Evolutionary conservation across 2,888 invertebrate species (phyloP).

Genomic region (Agrotis exclamationis): DNA sequence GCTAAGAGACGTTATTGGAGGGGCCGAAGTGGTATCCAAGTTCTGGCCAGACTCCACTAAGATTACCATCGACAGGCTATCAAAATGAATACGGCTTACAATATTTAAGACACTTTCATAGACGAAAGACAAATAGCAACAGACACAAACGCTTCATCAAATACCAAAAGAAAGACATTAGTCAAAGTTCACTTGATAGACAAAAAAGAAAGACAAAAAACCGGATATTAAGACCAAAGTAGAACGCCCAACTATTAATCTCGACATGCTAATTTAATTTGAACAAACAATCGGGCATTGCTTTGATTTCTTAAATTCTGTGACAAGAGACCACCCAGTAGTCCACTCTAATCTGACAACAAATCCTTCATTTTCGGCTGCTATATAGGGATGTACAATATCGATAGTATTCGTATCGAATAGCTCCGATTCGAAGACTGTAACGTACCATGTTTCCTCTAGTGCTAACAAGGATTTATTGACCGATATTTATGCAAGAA

Average conservation of each 20-base stretch:
- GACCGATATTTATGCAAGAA: too few species aligned
- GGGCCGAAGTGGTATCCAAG: too few species aligned
- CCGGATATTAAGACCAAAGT: constrained; percentile 10
- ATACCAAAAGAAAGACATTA: constrained; percentile 11
- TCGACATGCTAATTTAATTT: constrained; percentile 35
- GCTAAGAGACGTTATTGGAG: too few species aligned
- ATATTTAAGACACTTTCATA: too few species aligned
- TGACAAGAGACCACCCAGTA: constrained; percentile 37
- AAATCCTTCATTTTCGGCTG: constrained; percentile 26
- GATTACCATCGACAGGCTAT: too few species aligned
- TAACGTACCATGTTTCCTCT: too few species aligned
- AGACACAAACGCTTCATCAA: neutral
- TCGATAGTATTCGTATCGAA: too few species aligned
- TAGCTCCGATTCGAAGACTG: too few species aligned
- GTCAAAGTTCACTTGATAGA: neutral
- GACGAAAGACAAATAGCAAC: neutral
- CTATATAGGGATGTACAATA: too few species aligned
- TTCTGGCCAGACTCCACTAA: too few species aligned
- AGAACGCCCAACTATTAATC: constrained; percentile 36
- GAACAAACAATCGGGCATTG: constrained; percentile 9
- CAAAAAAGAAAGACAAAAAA: neutral
- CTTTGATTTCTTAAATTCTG: constrained; percentile 13
- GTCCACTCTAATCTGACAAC: constrained; percentile 8
- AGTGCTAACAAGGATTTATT: too few species aligned
- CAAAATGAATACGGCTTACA: too few species aligned